Conservation (phyloP, 2,797 vertebrate species). For the Muscicapa comitata region DNA sequence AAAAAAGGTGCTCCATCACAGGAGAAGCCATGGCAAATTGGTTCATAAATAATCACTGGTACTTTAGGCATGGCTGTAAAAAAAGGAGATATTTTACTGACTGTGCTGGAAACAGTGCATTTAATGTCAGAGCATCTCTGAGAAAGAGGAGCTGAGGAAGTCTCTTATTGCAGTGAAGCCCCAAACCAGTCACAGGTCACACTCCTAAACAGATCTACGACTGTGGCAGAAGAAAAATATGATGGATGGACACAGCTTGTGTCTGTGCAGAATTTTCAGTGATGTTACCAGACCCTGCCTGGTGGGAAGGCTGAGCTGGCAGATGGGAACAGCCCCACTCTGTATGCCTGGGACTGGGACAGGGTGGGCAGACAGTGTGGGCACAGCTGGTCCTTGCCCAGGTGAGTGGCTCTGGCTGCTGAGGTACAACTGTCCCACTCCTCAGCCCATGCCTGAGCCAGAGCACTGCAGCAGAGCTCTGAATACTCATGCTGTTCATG, state of each 20-base stretch:
- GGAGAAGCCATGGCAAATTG: constrained; percentile 29
- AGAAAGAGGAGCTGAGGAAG: neutral
- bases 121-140: neutral
- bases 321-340: neutral
- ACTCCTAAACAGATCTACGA: neutral
- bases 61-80: constrained; percentile 13
- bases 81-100: neutral
- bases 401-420: neutral
- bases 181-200: neutral
- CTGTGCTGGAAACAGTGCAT: neutral
- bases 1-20: neutral
- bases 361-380: rapidly evolving
- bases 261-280: neutral
- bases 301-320: neutral
- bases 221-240: neutral
- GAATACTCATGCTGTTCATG: rapidly evolving
- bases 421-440: neutral
- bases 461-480: neutral
- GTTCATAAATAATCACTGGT: constrained; percentile 59
- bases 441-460: neutral
- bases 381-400: neutral
- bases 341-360: rapidly evolving
- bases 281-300: neutral
- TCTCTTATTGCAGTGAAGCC: neutral
- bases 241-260: neutral